A percentile compares a stretch with the other conserved stretches of the same genome.
These are phyloP conservation scores for Orthosia cruda DNA, from an alignment of 2,888 invertebrate species.

Conservation along the genomic window DNA sequence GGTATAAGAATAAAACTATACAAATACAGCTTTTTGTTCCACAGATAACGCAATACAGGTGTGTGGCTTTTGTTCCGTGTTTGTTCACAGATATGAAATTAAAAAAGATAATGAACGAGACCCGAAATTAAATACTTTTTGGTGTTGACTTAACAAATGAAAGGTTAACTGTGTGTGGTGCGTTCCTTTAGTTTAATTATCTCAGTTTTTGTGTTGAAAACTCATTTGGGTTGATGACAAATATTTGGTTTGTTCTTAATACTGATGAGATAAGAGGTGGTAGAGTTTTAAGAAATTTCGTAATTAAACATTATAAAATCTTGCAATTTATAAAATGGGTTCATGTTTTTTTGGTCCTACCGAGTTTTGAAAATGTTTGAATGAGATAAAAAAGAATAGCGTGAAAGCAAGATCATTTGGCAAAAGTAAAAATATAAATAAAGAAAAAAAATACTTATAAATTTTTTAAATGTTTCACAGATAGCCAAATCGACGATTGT, in stretches of 20 bases:
- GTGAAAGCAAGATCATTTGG: background rate
- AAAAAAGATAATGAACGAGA: constrained; percentile 79
- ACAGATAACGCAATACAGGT: constrained; percentile 69
- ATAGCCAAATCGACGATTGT: background rate
- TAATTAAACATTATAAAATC: constrained; percentile 1
- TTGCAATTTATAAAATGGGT: background rate
- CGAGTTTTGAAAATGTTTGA: background rate
- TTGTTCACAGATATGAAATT: constrained; percentile 80
- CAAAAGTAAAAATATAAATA: too few relatives aligned
- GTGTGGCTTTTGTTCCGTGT: constrained; percentile 78
- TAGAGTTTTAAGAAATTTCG: background rate
- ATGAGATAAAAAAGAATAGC: background rate
- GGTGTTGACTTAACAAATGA: constrained; percentile 69
- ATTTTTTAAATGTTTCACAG: background rate
- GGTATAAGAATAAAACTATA: constrained; percentile 56
- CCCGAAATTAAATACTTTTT: constrained; percentile 75
- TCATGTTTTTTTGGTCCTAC: background rate
- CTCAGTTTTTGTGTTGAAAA: constrained; percentile 47
- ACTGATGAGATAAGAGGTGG: constrained; percentile 29
- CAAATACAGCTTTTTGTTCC: constrained; percentile 78
- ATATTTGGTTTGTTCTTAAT: constrained; percentile 58
- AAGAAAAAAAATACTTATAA: too few relatives aligned
- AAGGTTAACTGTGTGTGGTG: constrained; percentile 65
- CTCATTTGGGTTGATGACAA: constrained; percentile 39
- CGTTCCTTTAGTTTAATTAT: constrained; percentile 55